Conservation (phyloP, 2,888 invertebrate genomes). For the Cerceris ruficornis region DNA sequence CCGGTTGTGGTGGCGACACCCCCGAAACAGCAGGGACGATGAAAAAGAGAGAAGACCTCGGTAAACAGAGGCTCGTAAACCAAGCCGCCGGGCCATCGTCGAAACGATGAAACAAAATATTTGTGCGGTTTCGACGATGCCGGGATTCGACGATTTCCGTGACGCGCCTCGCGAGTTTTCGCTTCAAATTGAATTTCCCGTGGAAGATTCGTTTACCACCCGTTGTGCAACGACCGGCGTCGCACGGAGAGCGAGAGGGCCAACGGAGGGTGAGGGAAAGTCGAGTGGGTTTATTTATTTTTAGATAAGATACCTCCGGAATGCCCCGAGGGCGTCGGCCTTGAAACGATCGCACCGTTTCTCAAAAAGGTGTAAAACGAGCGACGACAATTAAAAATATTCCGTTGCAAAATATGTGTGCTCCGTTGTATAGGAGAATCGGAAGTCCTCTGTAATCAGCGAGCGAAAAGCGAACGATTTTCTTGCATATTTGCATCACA, state of each 20-base stretch:
- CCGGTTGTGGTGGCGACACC: conserved; percentile 11
- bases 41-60: conserved; percentile 40
- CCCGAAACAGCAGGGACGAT: conserved; percentile 6
- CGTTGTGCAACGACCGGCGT: conserved; percentile 37
- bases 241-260: not conserved
- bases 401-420: too few species aligned
- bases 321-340: not conserved
- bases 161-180: conserved; percentile 58
- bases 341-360: not conserved
- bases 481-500: too few species aligned
- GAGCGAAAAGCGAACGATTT: too few species aligned
- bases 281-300: not conserved
- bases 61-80: conserved; percentile 42
- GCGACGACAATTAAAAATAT: too few species aligned
- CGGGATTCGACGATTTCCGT: conserved; percentile 61
- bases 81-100: conserved; percentile 40
- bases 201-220: conserved; percentile 58
- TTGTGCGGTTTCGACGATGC: conserved; percentile 63
- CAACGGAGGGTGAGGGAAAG: not conserved
- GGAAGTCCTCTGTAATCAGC: too few species aligned
- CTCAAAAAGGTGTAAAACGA: too few species aligned
- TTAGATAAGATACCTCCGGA: not conserved
- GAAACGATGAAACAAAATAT: conserved; percentile 63
- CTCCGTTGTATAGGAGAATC: too few species aligned
- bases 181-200: conserved; percentile 66